Base-by-base conservation (phyloP, 2,113 vertebrate genomes). In the Hiodon tergisus region DNA sequence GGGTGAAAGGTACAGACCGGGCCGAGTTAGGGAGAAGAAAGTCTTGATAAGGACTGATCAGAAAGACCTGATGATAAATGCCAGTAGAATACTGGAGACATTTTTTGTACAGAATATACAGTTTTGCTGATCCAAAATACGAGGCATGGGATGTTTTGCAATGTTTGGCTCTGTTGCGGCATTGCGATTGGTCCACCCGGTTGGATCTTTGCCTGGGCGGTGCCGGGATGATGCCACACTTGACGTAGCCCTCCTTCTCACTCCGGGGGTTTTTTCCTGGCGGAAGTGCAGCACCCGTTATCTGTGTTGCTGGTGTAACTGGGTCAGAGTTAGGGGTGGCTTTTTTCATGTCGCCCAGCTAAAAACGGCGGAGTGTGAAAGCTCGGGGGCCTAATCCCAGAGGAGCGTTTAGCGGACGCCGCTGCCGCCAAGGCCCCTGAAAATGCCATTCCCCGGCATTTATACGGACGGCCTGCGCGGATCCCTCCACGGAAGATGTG, bases 11-110 rank as follows among this genome's bases (percentile, higher is more conserved):
- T 68, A 13, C 52, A 79, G 78, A 31, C 31, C 31, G 31, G 31
- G 31, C 2, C 31, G 31, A 31, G 31, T 31, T 31, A 31, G 31
- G 31, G 31, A 31, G 31, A 31, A 1, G 31, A 31, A 31, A 31
- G 31, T 31, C 31, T 31, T 31, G 31, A 31, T 31, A 31, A 31
- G 31, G 31, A 31, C 31, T 31, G 31, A 87, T 86, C 85, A 83
- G 87, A 86, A 89, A 83, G 85, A 84, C 82, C 84, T 80, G 80
- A 87, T 86, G 89, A 90, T 90, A 88, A 90, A 91, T 89, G 86
- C 87, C 83, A 46, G 77, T 85, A 85, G 86, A 88, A 83, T 86
- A 86, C 87, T 87, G 87, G 88, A 88, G 90, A 91, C 90, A 88
- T 90, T 92, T 90, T 31, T 31, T 31, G 31, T 31, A 31, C 31